A percentile compares a stretch with the other conserved stretches of the same genome.
Evolutionary conservation across 1,140 invertebrate genomes (phyloP).

Genomic region (Drosophila pallidifrons): DNA sequence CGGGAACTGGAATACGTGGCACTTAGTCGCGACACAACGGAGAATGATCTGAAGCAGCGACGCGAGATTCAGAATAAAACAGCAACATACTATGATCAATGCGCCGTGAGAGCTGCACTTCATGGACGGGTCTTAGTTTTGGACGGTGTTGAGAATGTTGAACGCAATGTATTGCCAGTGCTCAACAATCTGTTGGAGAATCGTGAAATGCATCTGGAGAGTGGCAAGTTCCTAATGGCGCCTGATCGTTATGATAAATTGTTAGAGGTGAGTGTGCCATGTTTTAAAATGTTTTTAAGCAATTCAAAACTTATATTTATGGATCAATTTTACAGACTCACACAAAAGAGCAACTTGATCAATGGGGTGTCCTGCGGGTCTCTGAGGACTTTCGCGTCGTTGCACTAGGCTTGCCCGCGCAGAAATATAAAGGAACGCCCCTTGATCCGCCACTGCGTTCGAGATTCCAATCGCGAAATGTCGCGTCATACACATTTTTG

Average conservation of each 20-base stretch:
- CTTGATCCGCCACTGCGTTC: constrained; percentile 98
- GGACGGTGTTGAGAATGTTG: constrained; percentile 99
- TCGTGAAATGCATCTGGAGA: constrained; percentile 98
- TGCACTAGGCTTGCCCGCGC: constrained; percentile 94
- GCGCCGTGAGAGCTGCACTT: constrained; percentile 95
- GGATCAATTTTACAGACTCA: constrained; percentile 85
- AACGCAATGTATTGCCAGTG: constrained; percentile 98
- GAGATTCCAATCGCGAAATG: constrained; percentile 96
- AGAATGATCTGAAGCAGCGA: constrained; percentile 98
- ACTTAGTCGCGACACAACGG: constrained; percentile 97
- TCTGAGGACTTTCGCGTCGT: constrained; percentile 96
- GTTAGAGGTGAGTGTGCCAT: constrained; percentile 88
- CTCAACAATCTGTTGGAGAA: constrained; percentile 99
- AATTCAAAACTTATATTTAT: no score
- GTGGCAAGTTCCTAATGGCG: constrained; percentile 96
- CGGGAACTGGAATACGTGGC: constrained; percentile 97
- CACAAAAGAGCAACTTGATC: constrained; percentile 88
- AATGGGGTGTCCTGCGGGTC: constrained; percentile 94
- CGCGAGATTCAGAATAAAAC: constrained; percentile 95
- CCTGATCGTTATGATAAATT: constrained; percentile 96
- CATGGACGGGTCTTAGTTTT: constrained; percentile 96
- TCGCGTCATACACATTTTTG: constrained; percentile 88
- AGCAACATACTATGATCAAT: constrained; percentile 97
- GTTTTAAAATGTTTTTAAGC: no score
- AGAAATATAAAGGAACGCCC: constrained; percentile 96